A percentile compares a stretch with the other conserved stretches of the same genome.
These are phyloP conservation scores for Orbicella faveolata DNA, from an alignment of 64 coral and sea anemone genomes.

Conservation along the genomic window DNA sequence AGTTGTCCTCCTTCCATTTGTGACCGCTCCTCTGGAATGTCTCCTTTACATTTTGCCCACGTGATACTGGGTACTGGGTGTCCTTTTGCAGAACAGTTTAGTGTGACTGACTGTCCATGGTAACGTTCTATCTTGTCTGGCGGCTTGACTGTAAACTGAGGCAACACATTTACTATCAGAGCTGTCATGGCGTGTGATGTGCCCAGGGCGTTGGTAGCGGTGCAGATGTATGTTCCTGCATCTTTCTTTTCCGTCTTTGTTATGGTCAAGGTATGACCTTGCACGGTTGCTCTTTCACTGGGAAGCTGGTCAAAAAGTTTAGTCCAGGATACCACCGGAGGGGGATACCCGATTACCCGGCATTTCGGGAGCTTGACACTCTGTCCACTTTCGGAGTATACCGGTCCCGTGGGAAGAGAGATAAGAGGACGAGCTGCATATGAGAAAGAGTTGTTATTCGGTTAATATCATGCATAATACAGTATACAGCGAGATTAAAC, in stretches of 20 bases:
- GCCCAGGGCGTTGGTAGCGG: slow-evolving; percentile 52
- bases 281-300: neutral
- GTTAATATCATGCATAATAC: neutral
- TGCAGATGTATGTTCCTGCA: slow-evolving; percentile 50
- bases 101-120: slow-evolving; percentile 42
- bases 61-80: slow-evolving; percentile 47
- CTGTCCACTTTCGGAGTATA: neutral
- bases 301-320: slow-evolving; percentile 14
- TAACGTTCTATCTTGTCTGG: slow-evolving; percentile 55
- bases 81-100: slow-evolving; percentile 69
- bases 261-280: slow-evolving; percentile 53
- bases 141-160: slow-evolving; percentile 61
- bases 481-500: too few relatives aligned
- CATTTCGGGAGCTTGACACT: slow-evolving; percentile 1
- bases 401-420: slow-evolving; percentile 10
- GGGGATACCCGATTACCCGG: slow-evolving; percentile 34
- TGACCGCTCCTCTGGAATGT: slow-evolving; percentile 6
- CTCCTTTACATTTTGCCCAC: slow-evolving; percentile 59
- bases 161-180: slow-evolving; percentile 51
- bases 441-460: neutral
- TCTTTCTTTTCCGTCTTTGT: slow-evolving; percentile 35
- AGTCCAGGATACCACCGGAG: slow-evolving; percentile 16
- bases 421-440: neutral
- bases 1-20: slow-evolving; percentile 18
- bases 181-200: slow-evolving; percentile 26